Evolutionary conservation across 2,113 vertebrate species (phyloP), one percentile per base, ranked within the genome.

Genomic region (Rhinopomastus cyanomelas): DNA sequence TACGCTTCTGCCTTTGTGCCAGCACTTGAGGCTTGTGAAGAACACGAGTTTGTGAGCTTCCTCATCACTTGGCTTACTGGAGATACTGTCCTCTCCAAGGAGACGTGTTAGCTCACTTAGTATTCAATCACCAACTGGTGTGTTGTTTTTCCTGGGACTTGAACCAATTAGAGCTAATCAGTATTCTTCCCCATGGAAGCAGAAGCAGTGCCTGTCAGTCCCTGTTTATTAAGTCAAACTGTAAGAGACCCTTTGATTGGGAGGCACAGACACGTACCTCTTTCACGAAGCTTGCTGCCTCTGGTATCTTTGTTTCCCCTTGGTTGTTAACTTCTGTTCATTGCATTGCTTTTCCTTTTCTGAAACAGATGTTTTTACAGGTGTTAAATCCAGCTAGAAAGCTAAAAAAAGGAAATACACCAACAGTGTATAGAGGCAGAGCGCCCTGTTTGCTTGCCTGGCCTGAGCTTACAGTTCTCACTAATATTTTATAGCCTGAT

Each of bases 1-100:
- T 5, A 1, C 0, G 13, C 4, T 34, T 30, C 34, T 44, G 26
- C 9, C 55, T 57, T 36, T 37, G 15, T 34, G n/a, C 8, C 32
- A 62, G 17, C 16, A 3, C 11, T 2, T 64, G 36, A 23, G 14
- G 16, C 8, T 46, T 32, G 36, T 30, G 23, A 78, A 57, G 17
- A 82, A 44, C 6, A 1, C 6, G 18, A 3, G 21, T 11, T 30
- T 27, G n/a, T 21, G 37, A 51, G 32, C 2, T 66, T 32, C 6
- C 22, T 8, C 14, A 6, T 67, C 12, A 2, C 16, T n/a, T 65
- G 20, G 19, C 22, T 59, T 49, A 19, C 4, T 6, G 26, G 25
- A n/a, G 14, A 12, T 11, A 22, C 12, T 53, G 20, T 68, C 34
- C 0, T 0, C 56, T 73, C 36, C 30, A 26, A 65, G 34, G 67